phyloP scores from a whole-genome alignment of 35 echinoderm and acorn worm genomes.

The Eucidaris tribuloides region DNA sequence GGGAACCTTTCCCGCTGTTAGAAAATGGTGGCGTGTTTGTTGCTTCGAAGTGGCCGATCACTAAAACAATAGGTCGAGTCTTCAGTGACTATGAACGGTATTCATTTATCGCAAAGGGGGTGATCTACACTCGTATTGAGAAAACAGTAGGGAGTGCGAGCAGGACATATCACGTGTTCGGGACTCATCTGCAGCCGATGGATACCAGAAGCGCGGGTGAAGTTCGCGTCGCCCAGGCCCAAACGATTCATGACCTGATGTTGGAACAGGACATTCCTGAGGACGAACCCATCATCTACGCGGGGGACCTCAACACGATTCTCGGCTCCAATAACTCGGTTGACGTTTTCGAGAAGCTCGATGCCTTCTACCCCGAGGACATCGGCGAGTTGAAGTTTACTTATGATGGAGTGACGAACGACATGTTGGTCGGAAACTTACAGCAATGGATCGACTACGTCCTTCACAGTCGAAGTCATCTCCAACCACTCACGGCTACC shows the following conservation, averaged over 20 bases:
- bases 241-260: conserved; percentile 65
- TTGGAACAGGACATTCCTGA: conserved; percentile 26
- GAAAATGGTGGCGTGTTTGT: conserved; percentile 56
- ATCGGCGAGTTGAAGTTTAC: conserved; percentile 66
- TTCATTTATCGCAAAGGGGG: conserved; percentile 37
- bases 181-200: conserved; percentile 62
- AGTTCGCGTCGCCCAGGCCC: conserved; percentile 32
- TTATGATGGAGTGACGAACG: conserved; percentile 57
- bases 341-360: conserved; percentile 47
- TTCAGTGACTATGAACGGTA: neutral
- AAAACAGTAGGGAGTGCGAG: conserved; percentile 37
- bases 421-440: conserved; percentile 44
- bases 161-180: conserved; percentile 53
- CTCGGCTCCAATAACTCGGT: neutral
- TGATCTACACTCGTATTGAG: conserved; percentile 33
- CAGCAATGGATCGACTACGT: conserved; percentile 71
- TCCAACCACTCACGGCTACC: conserved; percentile 35
- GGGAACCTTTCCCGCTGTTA: conserved; percentile 40
- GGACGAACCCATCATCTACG: conserved; percentile 63
- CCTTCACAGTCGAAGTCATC: conserved; percentile 56
- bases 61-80: neutral
- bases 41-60: conserved; percentile 72
- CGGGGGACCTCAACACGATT: conserved; percentile 58
- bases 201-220: conserved; percentile 1
- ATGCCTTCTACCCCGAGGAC: conserved; percentile 26